Base-by-base conservation (phyloP, 2,797 vertebrate genomes). In the Spondyliosoma cantharus region DNA sequence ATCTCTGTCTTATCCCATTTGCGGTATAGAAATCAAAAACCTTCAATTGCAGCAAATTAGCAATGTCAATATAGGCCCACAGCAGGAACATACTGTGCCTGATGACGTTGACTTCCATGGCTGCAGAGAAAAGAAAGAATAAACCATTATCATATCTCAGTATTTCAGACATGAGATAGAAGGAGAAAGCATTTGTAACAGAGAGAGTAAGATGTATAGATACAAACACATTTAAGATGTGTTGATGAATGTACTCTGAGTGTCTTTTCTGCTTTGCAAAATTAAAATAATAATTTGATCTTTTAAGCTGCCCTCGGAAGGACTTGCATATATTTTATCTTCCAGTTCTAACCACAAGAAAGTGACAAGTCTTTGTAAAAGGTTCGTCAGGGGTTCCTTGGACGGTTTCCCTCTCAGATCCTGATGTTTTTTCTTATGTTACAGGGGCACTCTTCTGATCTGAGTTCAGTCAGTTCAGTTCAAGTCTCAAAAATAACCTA, bases 351-450 rank as follows among this genome's bases (percentile, higher is more conserved):
- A 19, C 22, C 24, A 59, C 17, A 67, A 59, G 45, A 19, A 48
- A 48, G 19, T 49, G 11, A 27, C 16, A 50, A 20, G 27, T 49
- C 45, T 59, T 20, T 52, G 32, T 43, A 29, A 45, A 73, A 32
- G 37, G n/a, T 60, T 60, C 20, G 15, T 22, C 12, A 4, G 3
- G 70, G 32, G 53, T 25, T 43, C 17, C 57, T 15, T 3, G 20
- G 19, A 27, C 25, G 19, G 17, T 74, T 57, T 65, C 27, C n/a
- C 27, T 74, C 43, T 65, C 29, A 49, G 24, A 24, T 19, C n/a
- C 22, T 3, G 4, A 9, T 24, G 6, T 7, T 68, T 15, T 48
- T 48, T 5, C 9, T 42, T 67, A 29, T 29, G 3, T 37, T 37
- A 37, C 37, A 37, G 37, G 37, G 8, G 37, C 37, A 37, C 37